A percentile compares a stretch with the other conserved stretches of the same genome.
phyloP scores from a whole-genome alignment of 2,113 vertebrate genomes.

The Haliaeetus leucogaster region DNA sequence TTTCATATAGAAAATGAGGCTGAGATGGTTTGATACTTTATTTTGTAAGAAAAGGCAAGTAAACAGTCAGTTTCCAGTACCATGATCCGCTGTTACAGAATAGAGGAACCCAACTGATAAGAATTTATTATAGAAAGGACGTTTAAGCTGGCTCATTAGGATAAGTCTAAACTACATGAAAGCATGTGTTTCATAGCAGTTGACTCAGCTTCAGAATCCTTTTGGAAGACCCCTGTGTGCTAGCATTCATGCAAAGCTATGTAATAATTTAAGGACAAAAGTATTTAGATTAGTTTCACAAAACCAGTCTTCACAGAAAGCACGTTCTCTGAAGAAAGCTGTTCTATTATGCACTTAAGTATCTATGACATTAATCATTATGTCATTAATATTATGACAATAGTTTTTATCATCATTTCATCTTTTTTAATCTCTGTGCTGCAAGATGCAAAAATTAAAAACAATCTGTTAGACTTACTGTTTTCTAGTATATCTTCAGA shows the following conservation, averaged over 20 bases:
- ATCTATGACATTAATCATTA: neutral
- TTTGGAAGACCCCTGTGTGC: neutral
- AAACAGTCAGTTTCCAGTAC: neutral
- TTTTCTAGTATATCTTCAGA: neutral
- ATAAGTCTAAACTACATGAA: neutral
- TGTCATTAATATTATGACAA: neutral
- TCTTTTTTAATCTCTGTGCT: neutral
- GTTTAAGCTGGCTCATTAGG: neutral
- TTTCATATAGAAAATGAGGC: neutral
- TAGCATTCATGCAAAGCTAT: neutral
- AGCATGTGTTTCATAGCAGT: neutral
- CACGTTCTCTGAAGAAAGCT: neutral
- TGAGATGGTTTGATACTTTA: neutral
- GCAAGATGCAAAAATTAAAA: neutral
- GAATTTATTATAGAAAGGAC: neutral
- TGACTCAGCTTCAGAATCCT: neutral
- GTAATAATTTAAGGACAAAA: neutral
- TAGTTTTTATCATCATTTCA: neutral
- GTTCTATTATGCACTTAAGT: neutral
- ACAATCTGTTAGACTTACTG: neutral
- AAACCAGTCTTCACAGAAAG: neutral
- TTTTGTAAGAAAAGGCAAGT: neutral
- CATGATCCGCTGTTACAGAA: neutral
- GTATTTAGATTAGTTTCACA: neutral
- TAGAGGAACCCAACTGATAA: neutral